A percentile compares a stretch with the other conserved stretches of the same genome.
Conservation (phyloP, 2,113 vertebrate species). For the Pelmatolapia mariae region DNA sequence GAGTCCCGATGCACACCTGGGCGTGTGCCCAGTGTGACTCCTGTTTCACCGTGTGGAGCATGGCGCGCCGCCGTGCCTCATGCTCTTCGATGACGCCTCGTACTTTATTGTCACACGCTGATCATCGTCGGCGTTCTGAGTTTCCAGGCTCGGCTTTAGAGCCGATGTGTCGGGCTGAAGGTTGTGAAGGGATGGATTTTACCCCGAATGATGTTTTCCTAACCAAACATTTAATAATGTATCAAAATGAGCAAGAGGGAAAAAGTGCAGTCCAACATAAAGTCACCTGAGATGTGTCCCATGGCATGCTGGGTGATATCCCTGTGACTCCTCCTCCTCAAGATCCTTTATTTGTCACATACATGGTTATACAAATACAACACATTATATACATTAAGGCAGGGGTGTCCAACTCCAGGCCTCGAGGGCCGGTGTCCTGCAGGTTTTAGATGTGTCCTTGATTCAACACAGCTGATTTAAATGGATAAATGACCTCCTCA, state of each 20-base stretch:
- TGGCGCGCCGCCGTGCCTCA: neutral
- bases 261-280: neutral
- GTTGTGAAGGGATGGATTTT: neutral
- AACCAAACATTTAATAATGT: neutral
- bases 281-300: neutral
- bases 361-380: neutral
- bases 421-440: neutral
- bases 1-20: neutral
- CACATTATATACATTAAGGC: neutral
- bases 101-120: neutral
- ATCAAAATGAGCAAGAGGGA: neutral
- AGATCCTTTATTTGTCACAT: neutral
- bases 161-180: neutral
- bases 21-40: neutral
- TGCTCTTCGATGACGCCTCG: neutral
- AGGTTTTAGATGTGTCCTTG: neutral
- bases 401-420: no score
- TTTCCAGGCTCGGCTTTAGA: neutral
- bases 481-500: fast-evolving
- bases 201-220: fast-evolving
- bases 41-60: fast-evolving
- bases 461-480: fast-evolving
- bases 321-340: neutral
- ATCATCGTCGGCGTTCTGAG: neutral
- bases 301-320: neutral